Percentiles rank a stretch among this genome's conserved stretches.
Conservation (phyloP, 2,888 invertebrate genomes). For the Lepidocyrtoides sp. region DNA sequence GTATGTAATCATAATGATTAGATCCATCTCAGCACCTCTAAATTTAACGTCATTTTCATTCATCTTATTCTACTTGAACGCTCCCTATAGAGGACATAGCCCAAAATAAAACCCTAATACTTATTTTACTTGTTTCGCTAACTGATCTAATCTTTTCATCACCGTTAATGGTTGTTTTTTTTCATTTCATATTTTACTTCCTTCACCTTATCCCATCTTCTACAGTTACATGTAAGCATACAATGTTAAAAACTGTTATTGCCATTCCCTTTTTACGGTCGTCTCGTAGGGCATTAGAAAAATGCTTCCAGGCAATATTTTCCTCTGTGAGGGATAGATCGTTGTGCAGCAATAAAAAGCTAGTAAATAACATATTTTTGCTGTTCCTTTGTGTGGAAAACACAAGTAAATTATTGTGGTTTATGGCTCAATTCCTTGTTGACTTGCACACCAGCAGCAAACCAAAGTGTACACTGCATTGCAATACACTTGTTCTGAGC, state of each 20-base stretch:
- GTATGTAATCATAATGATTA: conserved; percentile 29
- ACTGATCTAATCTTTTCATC: conserved; percentile 31
- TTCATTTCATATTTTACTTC: conserved; percentile 1
- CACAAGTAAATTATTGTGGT: conserved; percentile 76
- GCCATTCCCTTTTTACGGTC: neutral
- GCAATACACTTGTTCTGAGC: neutral
- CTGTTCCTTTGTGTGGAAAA: conserved; percentile 69
- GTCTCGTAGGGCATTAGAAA: neutral
- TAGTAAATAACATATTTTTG: conserved; percentile 75
- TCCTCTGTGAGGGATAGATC: conserved; percentile 35
- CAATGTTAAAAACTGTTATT: conserved; percentile 8
- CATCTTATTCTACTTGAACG: no score
- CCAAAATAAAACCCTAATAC: neutral
- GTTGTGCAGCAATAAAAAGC: conserved; percentile 75
- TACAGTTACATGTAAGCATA: neutral
- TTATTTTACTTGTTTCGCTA: neutral
- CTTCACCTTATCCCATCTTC: neutral
- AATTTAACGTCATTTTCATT: conserved; percentile 17
- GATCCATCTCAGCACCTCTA: conserved; percentile 23
- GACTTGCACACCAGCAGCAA: no score
- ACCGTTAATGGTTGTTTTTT: neutral
- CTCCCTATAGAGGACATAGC: no score
- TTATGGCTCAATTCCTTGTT: conserved; percentile 74
- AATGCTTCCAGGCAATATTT: conserved; percentile 30
- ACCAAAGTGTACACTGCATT: no score